These are phyloP conservation scores for Centropyge bicolor DNA, from an alignment of 2,797 vertebrate genomes.

Conservation along the genomic window DNA sequence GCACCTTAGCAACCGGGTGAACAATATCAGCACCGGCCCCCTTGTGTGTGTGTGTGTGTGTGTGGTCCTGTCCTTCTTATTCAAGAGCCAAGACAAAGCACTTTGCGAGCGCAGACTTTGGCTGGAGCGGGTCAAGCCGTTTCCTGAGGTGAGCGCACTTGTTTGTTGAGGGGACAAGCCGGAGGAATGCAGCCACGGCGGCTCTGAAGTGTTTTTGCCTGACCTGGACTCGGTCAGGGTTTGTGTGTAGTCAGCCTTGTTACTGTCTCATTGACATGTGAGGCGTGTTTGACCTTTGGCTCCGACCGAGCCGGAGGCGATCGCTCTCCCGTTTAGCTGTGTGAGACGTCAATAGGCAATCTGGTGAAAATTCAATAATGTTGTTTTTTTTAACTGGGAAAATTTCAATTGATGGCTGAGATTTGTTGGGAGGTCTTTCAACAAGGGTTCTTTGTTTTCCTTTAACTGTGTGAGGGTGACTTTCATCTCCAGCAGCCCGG, in stretches of 20 bases:
- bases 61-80: slow-evolving; percentile 75
- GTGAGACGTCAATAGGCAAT: slow-evolving; percentile 55
- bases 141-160: slow-evolving; percentile 61
- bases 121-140: slow-evolving; percentile 57
- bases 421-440: slow-evolving; percentile 42
- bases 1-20: slow-evolving; percentile 70
- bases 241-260: slow-evolving; percentile 54
- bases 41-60: slow-evolving; percentile 74
- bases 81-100: slow-evolving; percentile 72
- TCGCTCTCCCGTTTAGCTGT: slow-evolving; percentile 6
- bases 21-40: slow-evolving; percentile 67
- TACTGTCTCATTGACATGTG: slow-evolving; percentile 66
- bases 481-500: slow-evolving; percentile 49
- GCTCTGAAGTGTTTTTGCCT: slow-evolving; percentile 52
- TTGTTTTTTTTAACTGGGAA: slow-evolving; percentile 42
- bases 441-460: slow-evolving; percentile 45
- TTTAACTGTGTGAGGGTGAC: slow-evolving; percentile 46
- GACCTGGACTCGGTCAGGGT: slow-evolving; percentile 55
- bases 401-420: slow-evolving; percentile 27
- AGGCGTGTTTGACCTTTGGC: slow-evolving; percentile 62
- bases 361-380: slow-evolving; percentile 54
- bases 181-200: slow-evolving; percentile 64
- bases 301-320: slow-evolving; percentile 7
- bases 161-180: slow-evolving; percentile 62
- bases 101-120: slow-evolving; percentile 49